phyloP scores from a whole-genome alignment of 2,797 vertebrate species.

The Sphenopsis melanotis region DNA sequence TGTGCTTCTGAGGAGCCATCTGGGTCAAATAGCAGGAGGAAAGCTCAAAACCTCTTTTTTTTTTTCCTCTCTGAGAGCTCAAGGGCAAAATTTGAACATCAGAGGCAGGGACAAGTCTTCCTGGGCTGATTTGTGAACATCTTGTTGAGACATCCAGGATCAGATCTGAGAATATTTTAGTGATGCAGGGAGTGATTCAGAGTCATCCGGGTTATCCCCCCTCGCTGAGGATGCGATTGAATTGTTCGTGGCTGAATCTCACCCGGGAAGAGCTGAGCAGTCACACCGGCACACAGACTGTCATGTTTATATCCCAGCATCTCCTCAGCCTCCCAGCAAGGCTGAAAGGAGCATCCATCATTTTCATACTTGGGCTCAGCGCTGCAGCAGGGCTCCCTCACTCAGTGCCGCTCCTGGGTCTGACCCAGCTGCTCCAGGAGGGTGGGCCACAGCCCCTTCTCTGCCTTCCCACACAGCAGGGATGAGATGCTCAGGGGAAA shows the following conservation, averaged over 20 bases:
- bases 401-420: not conserved
- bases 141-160: not conserved
- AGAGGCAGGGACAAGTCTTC: constrained; percentile 4
- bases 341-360: not conserved
- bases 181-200: constrained; percentile 33
- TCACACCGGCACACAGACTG: not conserved
- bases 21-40: constrained; percentile 49
- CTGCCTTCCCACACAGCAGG: not conserved
- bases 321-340: not conserved
- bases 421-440: accelerated
- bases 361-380: accelerated
- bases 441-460: not conserved
- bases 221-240: not conserved
- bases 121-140: constrained; percentile 14
- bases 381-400: not conserved
- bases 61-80: not conserved
- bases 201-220: not conserved
- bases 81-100: constrained; percentile 14
- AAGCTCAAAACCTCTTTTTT: not conserved
- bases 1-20: not conserved
- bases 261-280: not conserved
- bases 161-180: not conserved
- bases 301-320: not conserved
- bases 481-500: accelerated
- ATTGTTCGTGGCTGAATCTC: not conserved